Evolutionary conservation across 2,797 vertebrate genomes (phyloP), one percentile per base, ranked within the genome.

Genomic region (Oreochromis grahami): DNA sequence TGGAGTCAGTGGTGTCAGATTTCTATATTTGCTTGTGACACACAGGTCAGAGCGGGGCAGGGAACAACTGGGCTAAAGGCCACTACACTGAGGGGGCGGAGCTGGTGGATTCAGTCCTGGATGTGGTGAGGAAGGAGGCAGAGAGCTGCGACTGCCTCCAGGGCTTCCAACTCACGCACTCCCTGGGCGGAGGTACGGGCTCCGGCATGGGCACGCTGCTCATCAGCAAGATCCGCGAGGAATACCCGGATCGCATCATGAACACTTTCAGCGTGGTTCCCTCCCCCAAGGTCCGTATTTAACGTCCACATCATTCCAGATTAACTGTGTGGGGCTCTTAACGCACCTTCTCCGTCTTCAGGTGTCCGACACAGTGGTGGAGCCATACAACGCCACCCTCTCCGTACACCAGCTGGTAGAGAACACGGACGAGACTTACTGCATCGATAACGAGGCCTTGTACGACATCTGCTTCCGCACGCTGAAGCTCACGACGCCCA

Each of bases 391-490:
- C 4, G 98, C 98, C 87, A 98, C 97, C 0, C 93, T 98, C 1
- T 98, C 98, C 0, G 97, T 98, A 48, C 98, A 98, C 89, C 98
- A 98, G 95, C 95, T 98, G 94, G 98, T 98, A 13, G 98, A 98
- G 94, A 98, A 98, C 96, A 98, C 98, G 0, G 98, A 98, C 1
- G 98, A 98, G 92, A 98, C 98, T 4, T 98, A 95, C 91, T 98
- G 98, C 95, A 98, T 98, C n/a, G 98, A 98, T 94, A 98, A 98
- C 74, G 98, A 98, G 89, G 98, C 98, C 0, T 95, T 98, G 6
- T 98, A 98, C 6, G 98, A 98, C 95, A 98, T 98, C 96, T 98
- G 98, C 94, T 98, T 98, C 97, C 97, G 98, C 41, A 98, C 98
- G 0, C 96, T 99, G 4, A 98, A 98, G 83, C 91, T 98, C 65